Evolutionary conservation across 1,140 invertebrate genomes (phyloP).

Genomic region (Drosophila melanogaster): Release_6_plus_ISO1_MT NT_037436.4:1434501-1435000

Average conservation of each 20-base stretch:
- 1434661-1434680: conserved; percentile 36
- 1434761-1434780: not conserved
- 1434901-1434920: conserved; percentile 34
- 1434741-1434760: conserved; percentile 37
- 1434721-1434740: conserved; percentile 18
- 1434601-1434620: conserved; percentile 11
- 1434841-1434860: conserved; percentile 57
- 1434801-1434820: conserved; percentile 17
- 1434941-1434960: too few species aligned
- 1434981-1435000: conserved; percentile 48
- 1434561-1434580: conserved; percentile 55
- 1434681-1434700: conserved; percentile 25
- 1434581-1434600: conserved; percentile 42
- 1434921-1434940: conserved; percentile 11
- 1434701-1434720: conserved; percentile 25
- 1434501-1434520: conserved; percentile 17
- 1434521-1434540: conserved; percentile 13
- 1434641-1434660: conserved; percentile 51
- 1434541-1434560: conserved; percentile 49
- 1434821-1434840: conserved; percentile 52
- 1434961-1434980: too few species aligned
- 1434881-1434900: conserved; percentile 49
- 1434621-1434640: not conserved
- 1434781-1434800: not conserved
- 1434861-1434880: conserved; percentile 34